Evolutionary conservation across 2,888 invertebrate genomes (phyloP), one percentile per base, ranked within the genome.

Genomic region (Erpobdella octoculata): DNA sequence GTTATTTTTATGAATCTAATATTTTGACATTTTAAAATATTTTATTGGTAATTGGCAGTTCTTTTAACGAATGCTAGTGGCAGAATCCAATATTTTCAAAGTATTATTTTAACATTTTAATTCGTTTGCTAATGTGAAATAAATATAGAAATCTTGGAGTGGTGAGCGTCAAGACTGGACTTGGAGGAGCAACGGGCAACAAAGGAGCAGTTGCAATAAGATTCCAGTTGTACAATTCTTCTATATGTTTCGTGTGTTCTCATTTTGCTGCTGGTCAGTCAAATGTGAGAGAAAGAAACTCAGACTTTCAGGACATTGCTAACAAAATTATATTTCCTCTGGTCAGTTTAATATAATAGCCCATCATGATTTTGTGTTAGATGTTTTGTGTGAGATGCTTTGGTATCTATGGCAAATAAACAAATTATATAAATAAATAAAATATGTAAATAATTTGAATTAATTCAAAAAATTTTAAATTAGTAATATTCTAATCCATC

Each of bases 251-350:
- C 85, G 91, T 98, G 6, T 97, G 97, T 83, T 93, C 96, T 38
- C 98, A 98, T 85, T 95, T 99, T 85, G 96, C 98, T 73, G 98
- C 98, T 67, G 98, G 98, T 0, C 98, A 98, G 81, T 92, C 92
- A 0, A 95, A 98, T 85, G 90, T 93, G 18, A 87, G 87, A 73
- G 97, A 98, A 81, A 87, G 98, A 72, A 98, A 98, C 85, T 92
- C 92, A 8, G 97, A 98, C 84, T 99, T 92, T 82, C 89, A 91
- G 33, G 96, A 97, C 85, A 96, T 98, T 73, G 91, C 91, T 0
- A 87, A 91, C 78, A 95, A 93, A 86, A 80, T 86, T 70, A 78
- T 80, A 9, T 86, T 86, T 76, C 83, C 82, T 18, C 79, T 79
- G 81, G 83, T 83, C 74, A 76, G 80, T 76, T 3, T 70, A 12